Evolutionary conservation across 2,797 vertebrate genomes (phyloP).

Genomic region (Lycodopsis pacificus): DNA sequence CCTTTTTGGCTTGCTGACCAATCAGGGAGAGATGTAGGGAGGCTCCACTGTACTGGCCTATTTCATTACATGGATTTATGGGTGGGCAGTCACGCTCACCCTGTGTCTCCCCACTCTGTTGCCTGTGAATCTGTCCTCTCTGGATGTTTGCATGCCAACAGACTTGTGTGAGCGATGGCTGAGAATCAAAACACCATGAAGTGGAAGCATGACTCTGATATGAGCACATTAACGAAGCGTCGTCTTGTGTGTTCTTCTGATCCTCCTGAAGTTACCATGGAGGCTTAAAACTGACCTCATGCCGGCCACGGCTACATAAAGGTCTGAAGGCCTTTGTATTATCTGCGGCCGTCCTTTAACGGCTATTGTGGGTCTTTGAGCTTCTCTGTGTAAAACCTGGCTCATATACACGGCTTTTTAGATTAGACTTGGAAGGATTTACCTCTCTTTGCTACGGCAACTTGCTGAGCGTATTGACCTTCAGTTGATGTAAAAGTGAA

Average conservation of each 20-base stretch:
- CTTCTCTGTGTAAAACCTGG: slow-evolving; percentile 62
- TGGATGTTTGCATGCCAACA: slow-evolving; percentile 19
- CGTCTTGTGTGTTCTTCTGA: slow-evolving; percentile 32
- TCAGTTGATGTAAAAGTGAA: slow-evolving; percentile 53
- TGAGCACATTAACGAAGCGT: slow-evolving; percentile 3
- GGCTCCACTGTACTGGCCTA: slow-evolving; percentile 29
- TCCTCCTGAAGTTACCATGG: slow-evolving; percentile 48
- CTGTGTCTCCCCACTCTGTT: slow-evolving; percentile 33
- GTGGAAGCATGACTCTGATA: neutral
- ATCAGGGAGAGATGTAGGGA: slow-evolving; percentile 29
- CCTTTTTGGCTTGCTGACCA: slow-evolving; percentile 41
- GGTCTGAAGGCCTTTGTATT: slow-evolving; percentile 57
- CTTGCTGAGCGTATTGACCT: slow-evolving; percentile 62
- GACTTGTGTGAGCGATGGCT: slow-evolving; percentile 19
- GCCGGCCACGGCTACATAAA: slow-evolving; percentile 44
- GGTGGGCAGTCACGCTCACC: slow-evolving; percentile 48
- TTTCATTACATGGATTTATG: slow-evolving; percentile 70
- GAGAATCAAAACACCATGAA: slow-evolving; percentile 6
- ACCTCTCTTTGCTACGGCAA: slow-evolving; percentile 36
- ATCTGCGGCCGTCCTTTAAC: slow-evolving; percentile 51
- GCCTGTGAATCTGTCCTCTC: slow-evolving; percentile 37
- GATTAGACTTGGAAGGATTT: slow-evolving; percentile 64
- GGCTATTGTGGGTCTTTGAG: slow-evolving; percentile 44
- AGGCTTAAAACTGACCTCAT: slow-evolving; percentile 60
- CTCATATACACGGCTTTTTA: slow-evolving; percentile 57